Conservation (phyloP, 1,140 invertebrate genomes). For the Dendrolimus punctatus region DNA sequence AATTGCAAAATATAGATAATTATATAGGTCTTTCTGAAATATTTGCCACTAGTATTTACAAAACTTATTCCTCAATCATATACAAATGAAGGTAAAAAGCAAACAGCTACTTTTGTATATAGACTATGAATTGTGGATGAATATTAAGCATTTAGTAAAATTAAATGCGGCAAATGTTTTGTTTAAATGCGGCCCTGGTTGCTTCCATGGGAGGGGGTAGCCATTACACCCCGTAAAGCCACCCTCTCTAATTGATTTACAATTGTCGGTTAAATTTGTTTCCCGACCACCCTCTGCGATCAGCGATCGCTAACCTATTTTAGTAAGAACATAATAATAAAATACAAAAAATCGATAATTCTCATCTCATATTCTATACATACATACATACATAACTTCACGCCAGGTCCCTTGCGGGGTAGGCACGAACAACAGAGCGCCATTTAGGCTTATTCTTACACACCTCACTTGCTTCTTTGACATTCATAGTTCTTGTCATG, state of each 20-base stretch:
- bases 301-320: constrained; percentile 48
- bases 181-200: constrained; percentile 37
- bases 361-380: background rate
- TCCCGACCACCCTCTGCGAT: constrained; percentile 58
- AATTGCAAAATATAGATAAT: too few relatives aligned
- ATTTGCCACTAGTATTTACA: too few relatives aligned
- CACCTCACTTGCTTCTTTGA: too few relatives aligned
- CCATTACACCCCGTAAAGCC: constrained; percentile 56
- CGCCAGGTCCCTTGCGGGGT: too few relatives aligned
- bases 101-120: background rate
- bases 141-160: background rate
- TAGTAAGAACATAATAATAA: constrained; percentile 1
- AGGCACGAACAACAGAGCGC: too few relatives aligned
- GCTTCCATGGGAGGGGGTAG: constrained; percentile 37
- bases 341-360: background rate
- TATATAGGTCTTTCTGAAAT: too few relatives aligned
- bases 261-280: constrained; percentile 70
- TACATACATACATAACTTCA: too few relatives aligned
- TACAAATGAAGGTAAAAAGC: too few relatives aligned
- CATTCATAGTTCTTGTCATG: too few relatives aligned
- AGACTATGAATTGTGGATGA: background rate
- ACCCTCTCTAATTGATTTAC: constrained; percentile 70
- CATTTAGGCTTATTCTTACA: too few relatives aligned
- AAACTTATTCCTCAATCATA: too few relatives aligned
- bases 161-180: constrained; percentile 3